phyloP scores from a whole-genome alignment of 2,888 invertebrate genomes.

The Ormyrus pomaceus region DNA sequence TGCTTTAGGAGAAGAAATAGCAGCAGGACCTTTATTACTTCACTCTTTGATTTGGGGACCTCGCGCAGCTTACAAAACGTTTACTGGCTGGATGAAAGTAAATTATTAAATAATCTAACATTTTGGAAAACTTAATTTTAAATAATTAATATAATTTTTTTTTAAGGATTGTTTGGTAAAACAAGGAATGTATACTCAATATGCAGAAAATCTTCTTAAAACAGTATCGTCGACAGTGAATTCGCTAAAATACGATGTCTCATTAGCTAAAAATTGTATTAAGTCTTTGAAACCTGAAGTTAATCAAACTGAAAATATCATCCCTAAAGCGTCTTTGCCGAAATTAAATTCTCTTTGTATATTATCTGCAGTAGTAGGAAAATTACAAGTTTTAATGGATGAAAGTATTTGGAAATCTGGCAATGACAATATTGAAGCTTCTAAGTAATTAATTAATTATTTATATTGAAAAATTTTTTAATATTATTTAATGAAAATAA shows the following conservation, averaged over 20 bases:
- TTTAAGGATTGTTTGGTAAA: conserved; percentile 87
- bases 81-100: conserved; percentile 90
- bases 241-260: conserved; percentile 79
- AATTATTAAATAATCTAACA: conserved; percentile 16
- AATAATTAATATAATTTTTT: conserved; percentile 26
- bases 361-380: conserved; percentile 86
- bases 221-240: conserved; percentile 85
- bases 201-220: conserved; percentile 83
- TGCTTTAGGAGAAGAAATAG: conserved; percentile 81
- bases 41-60: conserved; percentile 95
- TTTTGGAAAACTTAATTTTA: conserved; percentile 14
- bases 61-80: conserved; percentile 88
- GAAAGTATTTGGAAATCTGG: conserved; percentile 73
- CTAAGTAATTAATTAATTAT: conserved; percentile 59
- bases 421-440: conserved; percentile 69
- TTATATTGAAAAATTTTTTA: conserved; percentile 1
- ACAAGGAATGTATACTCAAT: conserved; percentile 92
- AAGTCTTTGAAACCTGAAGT: conserved; percentile 77
- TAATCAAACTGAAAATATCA: conserved; percentile 68
- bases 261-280: conserved; percentile 81
- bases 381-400: conserved; percentile 82
- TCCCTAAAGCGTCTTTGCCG: conserved; percentile 77
- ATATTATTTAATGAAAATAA: neutral
- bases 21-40: conserved; percentile 84
- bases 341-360: conserved; percentile 85